A percentile compares a stretch with the other conserved stretches of the same genome.
phyloP scores from a whole-genome alignment of 2,797 vertebrate genomes.

The Anas georgica region DNA sequence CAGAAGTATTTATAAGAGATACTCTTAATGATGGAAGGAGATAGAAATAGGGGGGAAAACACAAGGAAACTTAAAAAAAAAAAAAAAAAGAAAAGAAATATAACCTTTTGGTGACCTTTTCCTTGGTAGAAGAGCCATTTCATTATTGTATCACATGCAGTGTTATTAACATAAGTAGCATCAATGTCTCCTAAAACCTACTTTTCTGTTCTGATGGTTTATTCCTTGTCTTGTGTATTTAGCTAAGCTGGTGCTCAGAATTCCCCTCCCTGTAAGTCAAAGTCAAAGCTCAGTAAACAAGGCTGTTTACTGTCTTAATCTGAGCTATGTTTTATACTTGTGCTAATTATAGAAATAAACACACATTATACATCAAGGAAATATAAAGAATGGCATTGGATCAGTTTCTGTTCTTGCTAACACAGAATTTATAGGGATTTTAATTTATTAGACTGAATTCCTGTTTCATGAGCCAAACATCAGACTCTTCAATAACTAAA shows the following conservation, averaged over 20 bases:
- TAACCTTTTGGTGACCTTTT: not conserved
- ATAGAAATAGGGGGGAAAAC: not conserved
- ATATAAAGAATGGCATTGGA: not conserved
- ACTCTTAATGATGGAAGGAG: not conserved
- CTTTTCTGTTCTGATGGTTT: not conserved
- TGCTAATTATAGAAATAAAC: conserved; percentile 7
- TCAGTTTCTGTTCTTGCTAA: not conserved
- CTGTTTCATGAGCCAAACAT: not conserved
- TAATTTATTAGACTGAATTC: not conserved
- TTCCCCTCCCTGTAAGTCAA: not conserved
- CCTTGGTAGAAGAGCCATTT: not conserved
- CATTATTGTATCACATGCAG: not conserved
- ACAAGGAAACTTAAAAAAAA: not conserved
- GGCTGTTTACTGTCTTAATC: not conserved
- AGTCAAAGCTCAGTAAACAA: not conserved
- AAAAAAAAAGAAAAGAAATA: not conserved
- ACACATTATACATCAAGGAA: not conserved
- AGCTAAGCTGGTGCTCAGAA: not conserved
- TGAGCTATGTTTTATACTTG: not conserved
- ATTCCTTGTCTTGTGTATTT: not conserved
- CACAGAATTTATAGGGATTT: not conserved
- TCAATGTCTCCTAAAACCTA: not conserved
- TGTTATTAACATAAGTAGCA: conserved; percentile 18
- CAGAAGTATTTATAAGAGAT: not conserved
- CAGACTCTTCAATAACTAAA: not conserved